These are phyloP conservation scores for Philypnodon macrostomus DNA, from an alignment of 2,797 vertebrate species.

Conservation along the genomic window DNA sequence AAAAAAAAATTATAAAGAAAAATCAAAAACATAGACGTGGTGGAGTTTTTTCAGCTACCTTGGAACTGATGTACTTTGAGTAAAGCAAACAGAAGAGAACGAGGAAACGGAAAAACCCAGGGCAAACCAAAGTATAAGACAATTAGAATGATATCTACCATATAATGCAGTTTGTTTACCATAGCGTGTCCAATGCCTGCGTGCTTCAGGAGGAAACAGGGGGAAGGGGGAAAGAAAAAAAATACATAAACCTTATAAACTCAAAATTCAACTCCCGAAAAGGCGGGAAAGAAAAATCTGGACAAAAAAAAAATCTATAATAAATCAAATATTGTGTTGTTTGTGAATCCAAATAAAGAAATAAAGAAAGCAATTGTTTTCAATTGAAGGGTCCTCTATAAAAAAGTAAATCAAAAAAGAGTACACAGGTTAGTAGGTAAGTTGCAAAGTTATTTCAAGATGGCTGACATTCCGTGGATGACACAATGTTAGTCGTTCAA, in stretches of 20 bases:
- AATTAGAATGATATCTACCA: conserved; percentile 99
- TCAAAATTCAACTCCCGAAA: conserved; percentile 74
- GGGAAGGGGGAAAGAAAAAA: conserved; percentile 76
- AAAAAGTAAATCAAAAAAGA: conserved; percentile 61
- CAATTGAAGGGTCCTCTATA: conserved; percentile 55
- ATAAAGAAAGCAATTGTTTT: conserved; percentile 70
- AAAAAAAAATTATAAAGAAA: conserved; percentile 47
- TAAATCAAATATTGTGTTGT: conserved; percentile 17
- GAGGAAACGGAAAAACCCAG: conserved; percentile 88
- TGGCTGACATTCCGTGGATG: conserved; percentile 88
- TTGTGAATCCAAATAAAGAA: conserved; percentile 74
- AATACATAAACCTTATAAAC: conserved; percentile 87
- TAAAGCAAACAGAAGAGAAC: conserved; percentile 84
- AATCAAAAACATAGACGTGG: conserved; percentile 65
- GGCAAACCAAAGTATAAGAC: conserved; percentile 94
- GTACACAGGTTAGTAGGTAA: conserved; percentile 85
- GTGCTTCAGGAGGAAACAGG: conserved; percentile 87
- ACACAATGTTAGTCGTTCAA: conserved; percentile 86
- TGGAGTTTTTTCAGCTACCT: conserved; percentile 74
- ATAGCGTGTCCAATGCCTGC: conserved; percentile 99
- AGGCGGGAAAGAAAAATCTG: conserved; percentile 38
- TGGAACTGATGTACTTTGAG: conserved; percentile 78
- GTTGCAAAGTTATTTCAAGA: conserved; percentile 81
- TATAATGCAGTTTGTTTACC: conserved; percentile 99
- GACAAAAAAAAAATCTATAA: conserved; percentile 44